These are phyloP conservation scores for Actias luna DNA, from an alignment of 2,888 invertebrate species.

Conservation along the genomic window DNA sequence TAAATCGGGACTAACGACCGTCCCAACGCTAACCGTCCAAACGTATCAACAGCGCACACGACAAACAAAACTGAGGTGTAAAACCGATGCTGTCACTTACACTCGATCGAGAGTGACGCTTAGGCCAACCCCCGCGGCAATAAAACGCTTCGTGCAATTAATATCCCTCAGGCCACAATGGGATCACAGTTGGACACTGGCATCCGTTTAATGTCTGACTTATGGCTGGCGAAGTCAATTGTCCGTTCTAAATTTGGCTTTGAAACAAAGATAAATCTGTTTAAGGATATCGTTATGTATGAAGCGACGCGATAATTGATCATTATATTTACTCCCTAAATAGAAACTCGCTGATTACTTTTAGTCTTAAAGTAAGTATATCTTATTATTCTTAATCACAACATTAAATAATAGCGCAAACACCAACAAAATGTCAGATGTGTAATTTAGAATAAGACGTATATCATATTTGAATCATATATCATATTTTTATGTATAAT, in stretches of 20 bases:
- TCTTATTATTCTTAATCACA: too few species aligned
- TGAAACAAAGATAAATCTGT: conserved; percentile 43
- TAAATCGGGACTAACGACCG: not conserved
- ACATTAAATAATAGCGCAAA: too few species aligned
- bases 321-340: not conserved
- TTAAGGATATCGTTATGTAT: not conserved
- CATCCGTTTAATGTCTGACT: conserved; percentile 75
- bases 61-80: not conserved
- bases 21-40: not conserved
- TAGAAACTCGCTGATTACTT: not conserved
- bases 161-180: conserved; percentile 57
- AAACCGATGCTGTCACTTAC: not conserved
- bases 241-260: conserved; percentile 67
- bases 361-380: too few species aligned
- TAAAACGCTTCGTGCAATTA: conserved; percentile 41
- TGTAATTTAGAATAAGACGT: too few species aligned
- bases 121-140: not conserved
- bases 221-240: conserved; percentile 71
- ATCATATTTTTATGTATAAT: too few species aligned
- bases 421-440: too few species aligned
- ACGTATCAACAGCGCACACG: not conserved
- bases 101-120: not conserved
- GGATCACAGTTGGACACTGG: conserved; percentile 57
- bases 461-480: too few species aligned
- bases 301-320: not conserved